A percentile compares a stretch with the other conserved stretches of the same genome.
Conservation (phyloP, 2,113 vertebrate genomes). For the Chloebia gouldiae region DNA sequence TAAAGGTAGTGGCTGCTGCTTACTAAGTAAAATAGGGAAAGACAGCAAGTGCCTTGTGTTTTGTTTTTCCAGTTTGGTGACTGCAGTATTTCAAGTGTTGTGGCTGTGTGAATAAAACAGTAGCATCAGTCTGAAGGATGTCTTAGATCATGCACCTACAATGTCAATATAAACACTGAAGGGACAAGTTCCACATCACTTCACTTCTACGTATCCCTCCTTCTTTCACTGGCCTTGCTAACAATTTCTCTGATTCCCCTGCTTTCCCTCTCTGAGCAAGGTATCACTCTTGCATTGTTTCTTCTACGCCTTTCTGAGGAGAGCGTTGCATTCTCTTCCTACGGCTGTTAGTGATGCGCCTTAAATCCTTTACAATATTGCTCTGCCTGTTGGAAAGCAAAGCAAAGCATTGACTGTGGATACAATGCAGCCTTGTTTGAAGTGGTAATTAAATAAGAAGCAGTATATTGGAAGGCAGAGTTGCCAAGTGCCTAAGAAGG, state of each 20-base stretch:
- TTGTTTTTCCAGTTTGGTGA: neutral
- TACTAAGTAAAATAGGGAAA: neutral
- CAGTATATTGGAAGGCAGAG: neutral
- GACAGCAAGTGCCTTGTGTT: neutral
- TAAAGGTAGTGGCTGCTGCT: neutral
- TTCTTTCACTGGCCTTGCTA: neutral
- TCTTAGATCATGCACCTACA: neutral
- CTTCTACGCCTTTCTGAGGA: neutral
- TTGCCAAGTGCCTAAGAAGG: neutral
- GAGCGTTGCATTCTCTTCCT: neutral
- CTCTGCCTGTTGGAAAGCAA: neutral
- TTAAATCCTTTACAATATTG: neutral
- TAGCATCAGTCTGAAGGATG: neutral
- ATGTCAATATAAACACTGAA: neutral
- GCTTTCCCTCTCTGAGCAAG: neutral
- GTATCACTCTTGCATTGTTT: neutral
- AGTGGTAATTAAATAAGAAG: conserved; percentile 26
- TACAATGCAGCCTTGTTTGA: neutral
- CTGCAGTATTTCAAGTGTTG: neutral
- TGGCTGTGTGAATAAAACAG: neutral
- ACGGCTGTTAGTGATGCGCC: fast-evolving
- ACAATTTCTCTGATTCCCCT: neutral
- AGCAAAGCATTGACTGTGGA: neutral
- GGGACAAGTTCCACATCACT: neutral
- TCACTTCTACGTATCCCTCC: neutral